Conservation (phyloP, 2,888 invertebrate genomes). For the Mechanitis mazaeus region DNA sequence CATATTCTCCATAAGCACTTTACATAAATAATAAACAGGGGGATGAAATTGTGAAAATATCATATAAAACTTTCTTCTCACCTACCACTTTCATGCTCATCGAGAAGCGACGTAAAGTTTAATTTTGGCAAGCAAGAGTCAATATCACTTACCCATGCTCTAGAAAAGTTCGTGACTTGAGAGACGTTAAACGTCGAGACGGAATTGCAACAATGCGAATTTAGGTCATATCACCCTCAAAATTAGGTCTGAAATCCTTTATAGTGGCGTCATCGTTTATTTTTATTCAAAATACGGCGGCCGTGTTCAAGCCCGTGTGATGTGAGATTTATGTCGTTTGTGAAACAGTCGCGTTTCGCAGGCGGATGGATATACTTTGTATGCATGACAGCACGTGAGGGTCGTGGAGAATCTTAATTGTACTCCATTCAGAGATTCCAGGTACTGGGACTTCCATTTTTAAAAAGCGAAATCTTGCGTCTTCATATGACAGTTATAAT, state of each 20-base stretch:
- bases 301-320: slow-evolving; percentile 49
- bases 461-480: slow-evolving; percentile 62
- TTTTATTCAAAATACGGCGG: slow-evolving; percentile 53
- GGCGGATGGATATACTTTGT: slow-evolving; percentile 41
- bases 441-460: slow-evolving; percentile 57
- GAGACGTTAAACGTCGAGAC: slow-evolving; percentile 50
- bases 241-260: slow-evolving; percentile 49
- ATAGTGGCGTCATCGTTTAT: slow-evolving; percentile 38
- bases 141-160: slow-evolving; percentile 47
- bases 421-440: slow-evolving; percentile 65
- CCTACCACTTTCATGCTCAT: slow-evolving; percentile 35
- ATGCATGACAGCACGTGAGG: slow-evolving; percentile 53
- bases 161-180: slow-evolving; percentile 53
- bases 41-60: slow-evolving; percentile 51
- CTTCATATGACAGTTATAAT: slow-evolving; percentile 33
- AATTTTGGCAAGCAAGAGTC: slow-evolving; percentile 39
- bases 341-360: slow-evolving; percentile 56
- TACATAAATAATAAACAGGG: slow-evolving; percentile 54
- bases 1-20: slow-evolving; percentile 34
- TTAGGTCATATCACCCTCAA: slow-evolving; percentile 40
- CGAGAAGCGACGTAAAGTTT: slow-evolving; percentile 38
- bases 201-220: slow-evolving; percentile 43
- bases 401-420: slow-evolving; percentile 70
- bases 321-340: slow-evolving; percentile 60
- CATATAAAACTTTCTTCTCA: slow-evolving; percentile 29